Base-by-base conservation (phyloP, 64 coral and sea anemone species). In the Astreopora myriophthalma region DNA sequence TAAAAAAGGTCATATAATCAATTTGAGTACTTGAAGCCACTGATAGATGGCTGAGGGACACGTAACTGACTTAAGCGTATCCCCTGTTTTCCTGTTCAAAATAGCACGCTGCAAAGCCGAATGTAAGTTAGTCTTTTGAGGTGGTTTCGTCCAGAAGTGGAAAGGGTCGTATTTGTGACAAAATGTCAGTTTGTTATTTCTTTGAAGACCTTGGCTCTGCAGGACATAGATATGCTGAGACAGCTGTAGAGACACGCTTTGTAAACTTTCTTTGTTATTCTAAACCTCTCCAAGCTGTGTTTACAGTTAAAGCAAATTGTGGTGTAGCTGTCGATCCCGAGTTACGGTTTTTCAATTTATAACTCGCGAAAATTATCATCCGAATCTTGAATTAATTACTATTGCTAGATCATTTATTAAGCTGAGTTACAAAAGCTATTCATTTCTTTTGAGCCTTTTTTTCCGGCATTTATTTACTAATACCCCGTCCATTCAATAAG, bases 261-360 rank as follows among this genome's bases (percentile, higher is more conserved):
- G 79, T 38, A 83, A 83, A 83, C 79, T 64, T 33, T 83, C 57
- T 83, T 83, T 83, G 79, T 83, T 83, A 83, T 83, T 83, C 79
- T 64, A 83, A 83, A 83, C 79, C 79, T 22, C 55, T 39, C 28
- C 52, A 83, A 83, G 79, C 55, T 83, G 79, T 83, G 32, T 83
- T 32, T 65, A 65, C 79, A 24, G 20, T 37, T 26, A 7, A 22
- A 14, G 55, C 32, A 58, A 83, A 83, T 83, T 64, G 33, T 62
- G 58, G 17, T 57, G 58, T 63, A 38, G 16, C 30, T 83, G 79
- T 83, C 79, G 31, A n/a, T 20, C 34, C 34, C 25, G 61, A 20
- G 52, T 33, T 63, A 34, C 20, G 57, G 19, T 38, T 25, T 83
- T 38, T 83, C 57, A 57, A 83, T 83, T 83, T 83, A 35, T 27